A percentile compares a stretch with the other conserved stretches of the same genome.
These are phyloP conservation scores for Buphagus erythrorhynchus DNA, from an alignment of 2,797 vertebrate genomes.

Conservation along the genomic window DNA sequence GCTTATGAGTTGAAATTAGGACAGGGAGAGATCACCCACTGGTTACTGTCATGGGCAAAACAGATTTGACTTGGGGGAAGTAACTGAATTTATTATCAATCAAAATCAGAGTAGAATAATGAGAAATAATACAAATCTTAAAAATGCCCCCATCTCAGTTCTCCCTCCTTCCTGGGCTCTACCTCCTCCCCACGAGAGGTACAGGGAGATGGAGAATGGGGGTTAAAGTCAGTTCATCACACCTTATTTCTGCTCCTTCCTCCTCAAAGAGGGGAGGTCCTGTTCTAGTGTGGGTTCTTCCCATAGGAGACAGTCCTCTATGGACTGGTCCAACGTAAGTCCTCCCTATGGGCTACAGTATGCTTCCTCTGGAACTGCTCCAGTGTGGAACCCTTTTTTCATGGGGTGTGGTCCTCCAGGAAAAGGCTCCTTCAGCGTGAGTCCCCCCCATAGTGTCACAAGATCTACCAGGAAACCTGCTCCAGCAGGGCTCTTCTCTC, in stretches of 20 bases:
- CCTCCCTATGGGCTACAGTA: accelerated
- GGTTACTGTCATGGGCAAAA: not conserved
- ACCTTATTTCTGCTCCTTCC: not conserved
- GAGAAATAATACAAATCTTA: not conserved
- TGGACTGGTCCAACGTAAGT: not conserved
- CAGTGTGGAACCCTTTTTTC: not conserved
- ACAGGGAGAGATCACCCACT: not conserved
- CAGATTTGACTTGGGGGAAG: not conserved
- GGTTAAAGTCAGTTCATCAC: not conserved
- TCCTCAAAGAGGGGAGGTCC: not conserved
- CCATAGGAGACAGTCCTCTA: not conserved
- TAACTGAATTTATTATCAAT: not conserved
- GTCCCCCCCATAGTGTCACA: not conserved
- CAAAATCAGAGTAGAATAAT: not conserved
- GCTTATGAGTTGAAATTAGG: not conserved
- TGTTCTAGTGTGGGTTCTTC: not conserved
- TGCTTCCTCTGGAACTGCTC: not conserved
- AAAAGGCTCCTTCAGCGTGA: not conserved
- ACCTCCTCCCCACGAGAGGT: not conserved
- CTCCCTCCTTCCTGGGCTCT: not conserved
- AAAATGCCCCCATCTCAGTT: not conserved
- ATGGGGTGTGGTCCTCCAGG: not conserved
- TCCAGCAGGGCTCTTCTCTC: not conserved
- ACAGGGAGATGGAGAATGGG: not conserved
- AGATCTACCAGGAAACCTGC: not conserved